A percentile compares a stretch with the other conserved stretches of the same genome.
These are phyloP conservation scores for Boloria selene DNA, from an alignment of 2,888 invertebrate genomes.

Conservation along the genomic window DNA sequence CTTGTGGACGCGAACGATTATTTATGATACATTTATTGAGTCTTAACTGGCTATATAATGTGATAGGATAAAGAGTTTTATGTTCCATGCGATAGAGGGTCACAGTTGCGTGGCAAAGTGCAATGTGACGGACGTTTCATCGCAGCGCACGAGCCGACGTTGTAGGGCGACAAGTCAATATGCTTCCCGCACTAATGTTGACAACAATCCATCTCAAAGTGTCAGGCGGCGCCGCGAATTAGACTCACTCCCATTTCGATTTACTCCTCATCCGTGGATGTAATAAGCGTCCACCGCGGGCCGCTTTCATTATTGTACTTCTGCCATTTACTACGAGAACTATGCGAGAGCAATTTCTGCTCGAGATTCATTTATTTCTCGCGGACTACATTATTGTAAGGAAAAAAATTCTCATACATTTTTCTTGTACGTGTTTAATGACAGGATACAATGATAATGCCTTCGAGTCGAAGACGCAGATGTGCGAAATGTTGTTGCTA, in stretches of 20 bases:
- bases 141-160: conserved; percentile 39
- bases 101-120: conserved; percentile 42
- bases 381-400: conserved; percentile 62
- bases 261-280: conserved; percentile 63
- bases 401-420: conserved; percentile 58
- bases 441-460: conserved; percentile 75
- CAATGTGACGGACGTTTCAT: conserved; percentile 36
- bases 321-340: conserved; percentile 52
- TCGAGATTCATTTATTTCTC: conserved; percentile 70
- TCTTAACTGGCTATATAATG: conserved; percentile 49
- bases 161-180: conserved; percentile 72
- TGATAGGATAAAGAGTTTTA: conserved; percentile 57
- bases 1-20: conserved; percentile 63
- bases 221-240: conserved; percentile 77
- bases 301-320: conserved; percentile 58
- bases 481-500: conserved; percentile 68
- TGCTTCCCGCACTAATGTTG: conserved; percentile 78
- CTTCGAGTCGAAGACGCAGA: conserved; percentile 56
- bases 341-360: conserved; percentile 65
- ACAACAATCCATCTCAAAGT: conserved; percentile 78
- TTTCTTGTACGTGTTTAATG: conserved; percentile 71
- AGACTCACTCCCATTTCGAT: conserved; percentile 79
- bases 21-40: conserved; percentile 53
- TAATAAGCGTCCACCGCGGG: conserved; percentile 59
- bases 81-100: conserved; percentile 47